Evolutionary conservation across 2,113 vertebrate genomes (phyloP).

Genomic region (Candoia aspera): DNA sequence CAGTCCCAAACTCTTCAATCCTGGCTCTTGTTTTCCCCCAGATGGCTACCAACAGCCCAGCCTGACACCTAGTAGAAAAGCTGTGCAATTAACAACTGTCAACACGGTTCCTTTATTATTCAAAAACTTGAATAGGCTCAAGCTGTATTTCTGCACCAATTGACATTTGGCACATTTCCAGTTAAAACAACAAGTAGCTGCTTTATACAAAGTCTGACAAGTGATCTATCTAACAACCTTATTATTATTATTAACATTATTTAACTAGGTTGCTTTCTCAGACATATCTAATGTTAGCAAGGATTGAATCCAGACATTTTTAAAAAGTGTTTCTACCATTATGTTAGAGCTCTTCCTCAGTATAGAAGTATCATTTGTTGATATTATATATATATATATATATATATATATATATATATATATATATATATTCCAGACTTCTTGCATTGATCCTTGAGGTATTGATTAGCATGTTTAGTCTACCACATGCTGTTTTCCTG

Average conservation of each 20-base stretch:
- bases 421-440: background rate
- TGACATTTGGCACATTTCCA: background rate
- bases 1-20: background rate
- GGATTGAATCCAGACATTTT: too few relatives aligned
- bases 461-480: slow-evolving; percentile 7
- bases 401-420: too few relatives aligned
- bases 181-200: background rate
- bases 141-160: background rate
- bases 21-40: background rate
- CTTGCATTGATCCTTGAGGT: slow-evolving; percentile 31
- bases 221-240: background rate
- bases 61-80: background rate
- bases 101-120: background rate
- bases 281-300: background rate
- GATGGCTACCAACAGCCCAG: background rate
- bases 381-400: too few relatives aligned
- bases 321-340: background rate
- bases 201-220: background rate
- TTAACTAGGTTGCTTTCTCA: background rate
- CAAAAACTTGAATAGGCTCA: background rate
- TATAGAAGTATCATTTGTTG: background rate
- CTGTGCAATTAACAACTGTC: background rate
- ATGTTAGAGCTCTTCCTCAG: background rate
- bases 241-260: too few relatives aligned
- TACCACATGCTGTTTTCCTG: slow-evolving; percentile 13